phyloP scores from a whole-genome alignment of 2,797 vertebrate genomes.

The Microcaecilia unicolor region DNA sequence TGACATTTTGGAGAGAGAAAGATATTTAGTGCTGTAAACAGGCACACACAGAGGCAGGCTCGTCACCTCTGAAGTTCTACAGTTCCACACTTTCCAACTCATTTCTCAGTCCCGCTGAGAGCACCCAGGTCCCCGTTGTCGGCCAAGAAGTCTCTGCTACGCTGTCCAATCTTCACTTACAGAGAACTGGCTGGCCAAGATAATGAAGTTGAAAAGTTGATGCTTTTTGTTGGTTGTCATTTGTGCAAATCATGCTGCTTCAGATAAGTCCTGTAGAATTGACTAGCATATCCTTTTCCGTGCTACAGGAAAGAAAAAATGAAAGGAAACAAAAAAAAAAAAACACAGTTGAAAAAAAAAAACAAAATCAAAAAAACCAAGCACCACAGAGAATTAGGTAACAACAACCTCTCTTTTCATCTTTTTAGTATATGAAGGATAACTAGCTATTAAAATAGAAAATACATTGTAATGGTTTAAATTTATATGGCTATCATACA shows the following conservation, averaged over 20 bases:
- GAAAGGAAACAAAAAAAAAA: slow-evolving; percentile 37
- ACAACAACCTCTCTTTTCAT: slow-evolving; percentile 13
- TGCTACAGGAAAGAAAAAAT: slow-evolving; percentile 71
- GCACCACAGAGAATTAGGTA: too few relatives aligned
- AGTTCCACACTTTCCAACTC: slow-evolving; percentile 71
- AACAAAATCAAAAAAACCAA: slow-evolving; percentile 5
- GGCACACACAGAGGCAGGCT: slow-evolving; percentile 80
- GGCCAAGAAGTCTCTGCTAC: slow-evolving; percentile 60
- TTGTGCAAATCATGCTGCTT: slow-evolving; percentile 90
- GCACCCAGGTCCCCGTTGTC: slow-evolving; percentile 64
- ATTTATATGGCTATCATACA: slow-evolving; percentile 22
- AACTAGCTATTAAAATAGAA: too few relatives aligned
- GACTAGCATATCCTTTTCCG: slow-evolving; percentile 98
- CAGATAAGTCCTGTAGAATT: slow-evolving; percentile 86
- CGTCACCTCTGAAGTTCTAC: slow-evolving; percentile 65
- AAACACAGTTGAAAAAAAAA: slow-evolving; percentile 46
- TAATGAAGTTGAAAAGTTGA: slow-evolving; percentile 79
- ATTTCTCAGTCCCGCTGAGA: slow-evolving; percentile 97
- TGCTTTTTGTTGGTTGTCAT: slow-evolving; percentile 80
- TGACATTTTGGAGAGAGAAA: slow-evolving; percentile 76
- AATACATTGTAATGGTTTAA: slow-evolving; percentile 18
- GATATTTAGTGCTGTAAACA: slow-evolving; percentile 96
- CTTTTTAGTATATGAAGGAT: slow-evolving; percentile 10
- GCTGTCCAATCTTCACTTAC: slow-evolving; percentile 64
- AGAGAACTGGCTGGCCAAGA: slow-evolving; percentile 75